Evolutionary conservation across 2,888 invertebrate species (phyloP).

Genomic region (Micoletzkya japonica): DNA sequence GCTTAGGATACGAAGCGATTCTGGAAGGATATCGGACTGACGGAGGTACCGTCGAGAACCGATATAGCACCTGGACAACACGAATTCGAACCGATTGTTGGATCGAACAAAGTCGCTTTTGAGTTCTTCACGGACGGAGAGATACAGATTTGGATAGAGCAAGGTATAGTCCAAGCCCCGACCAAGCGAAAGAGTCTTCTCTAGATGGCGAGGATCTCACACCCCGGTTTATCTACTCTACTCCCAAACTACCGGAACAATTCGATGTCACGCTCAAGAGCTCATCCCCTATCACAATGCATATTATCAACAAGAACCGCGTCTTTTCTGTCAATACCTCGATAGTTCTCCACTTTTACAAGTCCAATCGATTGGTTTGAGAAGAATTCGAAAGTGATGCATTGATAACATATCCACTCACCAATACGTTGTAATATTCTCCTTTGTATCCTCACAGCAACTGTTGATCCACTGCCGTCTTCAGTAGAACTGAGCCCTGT

Average conservation of each 20-base stretch:
- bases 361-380: background rate
- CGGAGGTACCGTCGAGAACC: background rate
- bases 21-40: constrained; percentile 20
- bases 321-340: constrained; percentile 24
- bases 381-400: no score
- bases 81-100: constrained; percentile 12
- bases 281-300: background rate
- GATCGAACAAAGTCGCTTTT: constrained; percentile 10
- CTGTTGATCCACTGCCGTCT: no score
- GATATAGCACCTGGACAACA: constrained; percentile 4
- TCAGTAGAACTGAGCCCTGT: no score
- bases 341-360: constrained; percentile 16
- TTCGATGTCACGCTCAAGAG: background rate
- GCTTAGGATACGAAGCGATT: constrained; percentile 19
- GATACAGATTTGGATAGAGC: constrained; percentile 31
- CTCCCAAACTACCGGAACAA: constrained; percentile 32
- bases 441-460: no score
- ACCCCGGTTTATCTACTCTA: constrained; percentile 29
- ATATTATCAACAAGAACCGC: constrained; percentile 25
- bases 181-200: background rate
- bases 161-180: constrained; percentile 19
- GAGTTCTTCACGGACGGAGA: constrained; percentile 31
- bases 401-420: no score
- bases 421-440: background rate
- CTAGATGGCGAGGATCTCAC: constrained; percentile 31